Evolutionary conservation across 2,113 vertebrate genomes (phyloP).

Genomic region (Xyliphius kryptos): DNA sequence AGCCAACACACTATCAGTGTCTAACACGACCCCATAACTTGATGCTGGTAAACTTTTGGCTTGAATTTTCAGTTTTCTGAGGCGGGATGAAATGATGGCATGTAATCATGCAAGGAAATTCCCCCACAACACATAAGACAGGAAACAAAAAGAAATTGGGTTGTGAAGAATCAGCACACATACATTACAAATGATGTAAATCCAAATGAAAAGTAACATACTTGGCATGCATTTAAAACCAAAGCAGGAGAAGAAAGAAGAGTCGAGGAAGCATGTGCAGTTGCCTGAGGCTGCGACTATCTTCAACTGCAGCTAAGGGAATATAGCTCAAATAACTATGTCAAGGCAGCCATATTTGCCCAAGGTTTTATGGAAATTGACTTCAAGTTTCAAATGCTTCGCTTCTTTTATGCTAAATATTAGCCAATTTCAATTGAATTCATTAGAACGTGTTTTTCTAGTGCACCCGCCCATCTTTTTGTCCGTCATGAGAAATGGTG

Average conservation of each 20-base stretch:
- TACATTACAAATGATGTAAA: conserved; percentile 61
- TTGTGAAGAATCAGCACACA: conserved; percentile 56
- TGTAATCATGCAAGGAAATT: conserved; percentile 44
- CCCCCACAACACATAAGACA: conserved; percentile 48
- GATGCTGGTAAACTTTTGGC: conserved; percentile 20
- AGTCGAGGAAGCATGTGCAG: conserved; percentile 75
- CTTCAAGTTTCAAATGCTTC: conserved; percentile 42
- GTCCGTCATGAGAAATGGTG: conserved; percentile 30
- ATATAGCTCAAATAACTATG: conserved; percentile 53
- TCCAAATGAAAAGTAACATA: conserved; percentile 53
- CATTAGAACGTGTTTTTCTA: conserved; percentile 47
- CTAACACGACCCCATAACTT: conserved; percentile 59
- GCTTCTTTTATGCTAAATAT: conserved; percentile 56
- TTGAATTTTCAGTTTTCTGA: conserved; percentile 60
- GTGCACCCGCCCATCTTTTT: conserved; percentile 40
- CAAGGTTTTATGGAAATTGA: conserved; percentile 48
- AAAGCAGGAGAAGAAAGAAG: conserved; percentile 71
- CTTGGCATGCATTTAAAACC: conserved; percentile 64
- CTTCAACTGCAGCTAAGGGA: conserved; percentile 63
- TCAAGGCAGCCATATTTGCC: conserved; percentile 52
- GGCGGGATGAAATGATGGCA: conserved; percentile 70
- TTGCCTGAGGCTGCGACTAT: conserved; percentile 72
- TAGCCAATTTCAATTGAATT: conserved; percentile 44
- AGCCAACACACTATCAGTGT: conserved; percentile 39
- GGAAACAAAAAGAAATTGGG: conserved; percentile 25